phyloP scores from a whole-genome alignment of 2,113 vertebrate genomes.

The Chaetura pelagica region DNA sequence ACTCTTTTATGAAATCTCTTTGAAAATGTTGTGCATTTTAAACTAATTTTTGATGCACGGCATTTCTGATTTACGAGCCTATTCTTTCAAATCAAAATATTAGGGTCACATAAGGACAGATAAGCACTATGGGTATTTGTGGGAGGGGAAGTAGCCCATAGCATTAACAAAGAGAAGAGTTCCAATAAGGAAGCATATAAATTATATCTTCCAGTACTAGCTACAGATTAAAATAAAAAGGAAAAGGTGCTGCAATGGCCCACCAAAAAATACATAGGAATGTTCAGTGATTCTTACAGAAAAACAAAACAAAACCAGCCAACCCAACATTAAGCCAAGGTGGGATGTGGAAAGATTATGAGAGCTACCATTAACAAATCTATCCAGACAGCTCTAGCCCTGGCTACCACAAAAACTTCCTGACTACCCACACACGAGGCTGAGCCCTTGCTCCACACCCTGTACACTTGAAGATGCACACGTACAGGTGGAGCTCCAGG shows the following conservation, averaged over 20 bases:
- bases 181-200: not conserved
- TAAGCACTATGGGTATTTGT: not conserved
- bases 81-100: not conserved
- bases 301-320: too few species aligned
- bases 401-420: fast-evolving
- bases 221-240: not conserved
- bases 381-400: not conserved
- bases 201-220: not conserved
- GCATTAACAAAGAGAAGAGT: not conserved
- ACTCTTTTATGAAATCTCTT: not conserved
- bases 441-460: fast-evolving
- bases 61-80: not conserved
- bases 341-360: not conserved
- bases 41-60: not conserved
- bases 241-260: not conserved
- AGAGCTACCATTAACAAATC: not conserved
- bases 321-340: not conserved
- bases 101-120: not conserved
- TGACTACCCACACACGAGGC: fast-evolving
- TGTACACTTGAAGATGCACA: fast-evolving
- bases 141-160: not conserved
- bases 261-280: not conserved
- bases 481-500: not conserved
- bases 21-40: not conserved
- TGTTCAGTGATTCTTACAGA: not conserved